phyloP scores from a whole-genome alignment of 2,113 vertebrate species.

The Xiphophorus hellerii region DNA sequence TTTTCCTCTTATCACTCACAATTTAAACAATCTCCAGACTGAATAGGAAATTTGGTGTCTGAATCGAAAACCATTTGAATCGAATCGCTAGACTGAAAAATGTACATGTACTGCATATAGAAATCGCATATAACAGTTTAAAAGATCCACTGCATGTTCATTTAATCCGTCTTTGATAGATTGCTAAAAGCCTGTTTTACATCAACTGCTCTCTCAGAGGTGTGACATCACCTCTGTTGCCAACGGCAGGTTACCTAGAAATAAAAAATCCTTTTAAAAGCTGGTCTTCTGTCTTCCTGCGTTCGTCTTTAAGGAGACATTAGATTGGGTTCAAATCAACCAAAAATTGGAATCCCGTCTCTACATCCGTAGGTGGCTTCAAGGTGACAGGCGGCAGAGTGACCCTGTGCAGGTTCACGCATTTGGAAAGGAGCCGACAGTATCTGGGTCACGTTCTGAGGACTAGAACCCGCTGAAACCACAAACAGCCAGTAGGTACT shows the following conservation, averaged over 20 bases:
- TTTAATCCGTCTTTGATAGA: too few species aligned
- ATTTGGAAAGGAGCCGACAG: constrained; percentile 1
- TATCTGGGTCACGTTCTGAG: constrained; percentile 38
- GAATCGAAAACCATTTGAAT: too few species aligned
- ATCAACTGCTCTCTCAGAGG: background rate
- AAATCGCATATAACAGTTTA: too few species aligned
- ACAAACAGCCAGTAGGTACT: background rate
- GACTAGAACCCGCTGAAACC: background rate
- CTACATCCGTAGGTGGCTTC: constrained; percentile 18
- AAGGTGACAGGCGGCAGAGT: constrained; percentile 38
- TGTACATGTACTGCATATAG: too few species aligned
- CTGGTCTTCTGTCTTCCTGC: background rate
- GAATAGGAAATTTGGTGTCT: too few species aligned
- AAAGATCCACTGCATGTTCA: too few species aligned
- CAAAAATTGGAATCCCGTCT: background rate
- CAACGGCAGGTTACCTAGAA: background rate
- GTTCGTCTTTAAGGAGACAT: too few species aligned
- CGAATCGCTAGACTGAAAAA: too few species aligned
- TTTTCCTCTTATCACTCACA: too few species aligned
- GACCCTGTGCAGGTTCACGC: background rate
- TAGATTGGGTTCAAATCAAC: background rate
- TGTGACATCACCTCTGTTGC: background rate
- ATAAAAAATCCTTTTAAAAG: background rate
- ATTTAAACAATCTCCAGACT: too few species aligned
- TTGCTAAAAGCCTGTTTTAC: too few species aligned